Percentiles rank a stretch among this genome's conserved stretches.
phyloP scores from a whole-genome alignment of 1,140 invertebrate species.

The Drosophila guanche region DNA sequence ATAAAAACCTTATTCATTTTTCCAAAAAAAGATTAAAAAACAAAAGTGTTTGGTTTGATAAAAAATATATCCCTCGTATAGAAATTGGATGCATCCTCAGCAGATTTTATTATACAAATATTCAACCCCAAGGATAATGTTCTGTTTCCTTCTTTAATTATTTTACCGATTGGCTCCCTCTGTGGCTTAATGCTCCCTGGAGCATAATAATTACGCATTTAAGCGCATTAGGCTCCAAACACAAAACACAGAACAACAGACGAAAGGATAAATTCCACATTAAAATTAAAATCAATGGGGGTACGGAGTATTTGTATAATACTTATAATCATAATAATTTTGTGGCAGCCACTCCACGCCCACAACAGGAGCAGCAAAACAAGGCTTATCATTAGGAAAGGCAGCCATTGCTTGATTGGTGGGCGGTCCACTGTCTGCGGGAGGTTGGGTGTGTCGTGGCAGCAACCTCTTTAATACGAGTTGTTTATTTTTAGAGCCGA shows the following conservation, averaged over 20 bases:
- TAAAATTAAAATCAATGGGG: constrained; percentile 73
- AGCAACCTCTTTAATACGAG: constrained; percentile 4
- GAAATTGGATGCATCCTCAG: background rate
- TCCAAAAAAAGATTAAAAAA: constrained; percentile 45
- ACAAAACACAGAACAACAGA: constrained; percentile 3
- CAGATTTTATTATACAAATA: background rate
- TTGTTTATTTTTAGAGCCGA: constrained; percentile 69
- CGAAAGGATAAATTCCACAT: constrained; percentile 56
- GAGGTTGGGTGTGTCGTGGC: constrained; percentile 6
- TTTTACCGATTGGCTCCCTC: constrained; percentile 7
- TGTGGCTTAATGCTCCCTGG: constrained; percentile 19
- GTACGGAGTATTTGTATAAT: constrained; percentile 39
- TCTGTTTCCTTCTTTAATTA: constrained; percentile 1
- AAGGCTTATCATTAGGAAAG: constrained; percentile 77
- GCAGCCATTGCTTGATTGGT: constrained; percentile 67
- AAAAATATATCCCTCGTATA: too few relatives aligned
- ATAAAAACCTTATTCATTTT: constrained; percentile 66
- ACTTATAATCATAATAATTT: constrained; percentile 67
- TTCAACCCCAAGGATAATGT: too few relatives aligned
- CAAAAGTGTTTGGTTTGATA: constrained; percentile 15
- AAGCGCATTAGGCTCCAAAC: constrained; percentile 40
- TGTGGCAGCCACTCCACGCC: constrained; percentile 45
- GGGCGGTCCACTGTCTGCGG: constrained; percentile 14
- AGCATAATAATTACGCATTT: constrained; percentile 59
- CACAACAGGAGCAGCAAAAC: constrained; percentile 45